Percentiles rank a stretch among this genome's conserved stretches.
These are phyloP conservation scores for Mohoua ochrocephala DNA, from an alignment of 2,113 vertebrate genomes.

Conservation along the genomic window DNA sequence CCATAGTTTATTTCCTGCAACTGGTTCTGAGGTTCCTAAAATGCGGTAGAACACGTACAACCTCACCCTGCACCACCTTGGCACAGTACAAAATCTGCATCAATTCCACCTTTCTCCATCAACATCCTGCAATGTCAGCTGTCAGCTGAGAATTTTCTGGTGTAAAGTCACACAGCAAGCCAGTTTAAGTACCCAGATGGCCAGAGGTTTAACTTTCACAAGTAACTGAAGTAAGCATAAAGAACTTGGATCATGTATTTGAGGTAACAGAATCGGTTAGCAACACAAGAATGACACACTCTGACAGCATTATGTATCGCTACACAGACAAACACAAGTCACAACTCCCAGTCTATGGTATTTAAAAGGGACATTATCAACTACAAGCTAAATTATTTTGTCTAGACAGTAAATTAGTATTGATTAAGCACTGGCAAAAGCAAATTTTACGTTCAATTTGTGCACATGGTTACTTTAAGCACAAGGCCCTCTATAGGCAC, in stretches of 20 bases:
- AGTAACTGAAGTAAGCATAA: neutral
- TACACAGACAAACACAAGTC: neutral
- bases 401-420: neutral
- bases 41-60: neutral
- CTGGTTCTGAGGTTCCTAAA: neutral
- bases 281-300: neutral
- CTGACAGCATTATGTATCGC: neutral
- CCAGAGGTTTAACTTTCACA: neutral
- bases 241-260: neutral
- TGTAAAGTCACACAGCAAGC: neutral
- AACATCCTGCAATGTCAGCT: neutral
- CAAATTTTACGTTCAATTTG: neutral
- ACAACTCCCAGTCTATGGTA: neutral
- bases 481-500: neutral
- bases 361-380: constrained; percentile 34
- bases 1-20: neutral
- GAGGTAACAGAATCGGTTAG: neutral
- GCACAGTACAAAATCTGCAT: neutral
- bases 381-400: neutral
- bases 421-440: neutral
- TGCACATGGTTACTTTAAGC: neutral
- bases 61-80: neutral
- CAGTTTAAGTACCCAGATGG: constrained; percentile 39
- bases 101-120: neutral
- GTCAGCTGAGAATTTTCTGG: neutral